phyloP scores from a whole-genome alignment of 1,140 invertebrate species.

The Drosophila hydei region DNA sequence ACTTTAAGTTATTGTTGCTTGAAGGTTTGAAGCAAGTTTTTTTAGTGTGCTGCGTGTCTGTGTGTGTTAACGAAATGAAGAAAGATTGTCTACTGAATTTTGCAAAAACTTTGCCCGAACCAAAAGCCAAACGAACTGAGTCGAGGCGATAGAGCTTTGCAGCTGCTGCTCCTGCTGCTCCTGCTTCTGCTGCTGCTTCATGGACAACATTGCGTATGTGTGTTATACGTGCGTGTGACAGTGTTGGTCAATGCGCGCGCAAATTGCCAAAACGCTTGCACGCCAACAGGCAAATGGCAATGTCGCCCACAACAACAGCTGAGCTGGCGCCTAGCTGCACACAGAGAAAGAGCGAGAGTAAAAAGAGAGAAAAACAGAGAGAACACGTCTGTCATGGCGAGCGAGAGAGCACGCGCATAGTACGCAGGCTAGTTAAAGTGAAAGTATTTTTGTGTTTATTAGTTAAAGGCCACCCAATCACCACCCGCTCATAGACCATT shows the following conservation, averaged over 20 bases:
- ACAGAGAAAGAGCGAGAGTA: constrained; percentile 6
- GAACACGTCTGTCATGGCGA: neutral
- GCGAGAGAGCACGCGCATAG: constrained; percentile 45
- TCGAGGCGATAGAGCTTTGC: constrained; percentile 31
- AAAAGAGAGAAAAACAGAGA: constrained; percentile 12
- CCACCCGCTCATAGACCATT: constrained; percentile 23
- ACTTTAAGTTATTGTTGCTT: constrained; percentile 57
- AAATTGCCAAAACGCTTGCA: constrained; percentile 61
- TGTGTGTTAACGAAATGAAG: constrained; percentile 81
- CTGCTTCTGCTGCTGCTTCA: constrained; percentile 30
- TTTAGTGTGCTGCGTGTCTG: constrained; percentile 57
- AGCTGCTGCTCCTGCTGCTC: constrained; percentile 32
- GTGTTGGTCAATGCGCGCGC: constrained; percentile 73
- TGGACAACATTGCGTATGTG: constrained; percentile 65
- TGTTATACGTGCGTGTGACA: constrained; percentile 58
- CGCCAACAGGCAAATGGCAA: constrained; percentile 60
- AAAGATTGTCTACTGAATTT: constrained; percentile 81
- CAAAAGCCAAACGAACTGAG: constrained; percentile 47
- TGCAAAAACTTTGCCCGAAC: constrained; percentile 59
- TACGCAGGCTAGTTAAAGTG: constrained; percentile 54
- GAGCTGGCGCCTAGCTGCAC: constrained; percentile 60
- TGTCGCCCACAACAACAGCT: constrained; percentile 67
- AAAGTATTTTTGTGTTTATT: constrained; percentile 75
- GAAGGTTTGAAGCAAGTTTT: constrained; percentile 44
- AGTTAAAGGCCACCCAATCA: constrained; percentile 40